These are phyloP conservation scores for Montipora foliosa DNA, from an alignment of 64 coral and sea anemone genomes.

Conservation along the genomic window DNA sequence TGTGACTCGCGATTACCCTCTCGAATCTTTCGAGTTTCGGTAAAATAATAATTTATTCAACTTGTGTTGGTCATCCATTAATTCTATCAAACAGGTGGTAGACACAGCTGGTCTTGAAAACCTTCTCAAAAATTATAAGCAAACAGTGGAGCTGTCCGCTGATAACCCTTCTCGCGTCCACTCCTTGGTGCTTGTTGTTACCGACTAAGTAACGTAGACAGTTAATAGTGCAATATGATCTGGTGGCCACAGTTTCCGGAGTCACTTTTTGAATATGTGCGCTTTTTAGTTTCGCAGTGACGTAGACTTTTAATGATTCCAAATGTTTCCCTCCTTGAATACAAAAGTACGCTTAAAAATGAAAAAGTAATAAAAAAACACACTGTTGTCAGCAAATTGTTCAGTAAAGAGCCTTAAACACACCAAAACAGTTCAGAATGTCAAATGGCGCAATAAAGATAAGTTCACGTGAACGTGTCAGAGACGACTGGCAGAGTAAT, in stretches of 20 bases:
- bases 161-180: background rate
- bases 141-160: background rate
- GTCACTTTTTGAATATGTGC: background rate
- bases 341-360: background rate
- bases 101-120: conserved; percentile 1
- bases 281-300: conserved; percentile 21
- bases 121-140: background rate
- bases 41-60: background rate
- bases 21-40: background rate
- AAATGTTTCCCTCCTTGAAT: background rate
- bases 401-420: background rate
- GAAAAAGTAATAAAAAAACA: background rate
- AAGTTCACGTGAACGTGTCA: background rate
- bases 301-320: background rate
- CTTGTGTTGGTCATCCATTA: background rate
- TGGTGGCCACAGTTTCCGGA: background rate
- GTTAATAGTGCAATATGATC: background rate
- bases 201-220: background rate
- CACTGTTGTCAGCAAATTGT: background rate
- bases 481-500: background rate
- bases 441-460: background rate
- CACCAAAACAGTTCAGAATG: background rate
- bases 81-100: background rate
- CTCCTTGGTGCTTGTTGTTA: background rate
- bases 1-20: conserved; percentile 12